These are phyloP conservation scores for Benitochromis conjunctus DNA, from an alignment of 2,113 vertebrate genomes.

Conservation along the genomic window DNA sequence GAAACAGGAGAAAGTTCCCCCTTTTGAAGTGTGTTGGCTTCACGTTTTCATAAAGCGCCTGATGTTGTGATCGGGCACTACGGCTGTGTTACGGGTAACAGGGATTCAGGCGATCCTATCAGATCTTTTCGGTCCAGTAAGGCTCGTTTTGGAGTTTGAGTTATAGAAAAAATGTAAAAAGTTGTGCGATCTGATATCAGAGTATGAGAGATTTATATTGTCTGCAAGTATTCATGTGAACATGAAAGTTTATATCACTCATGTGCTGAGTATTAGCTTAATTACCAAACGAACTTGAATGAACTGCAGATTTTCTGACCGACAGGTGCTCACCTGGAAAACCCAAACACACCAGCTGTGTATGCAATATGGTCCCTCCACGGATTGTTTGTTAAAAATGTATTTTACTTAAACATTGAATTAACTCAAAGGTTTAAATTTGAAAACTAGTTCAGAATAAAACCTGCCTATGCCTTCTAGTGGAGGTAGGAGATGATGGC, in stretches of 20 bases:
- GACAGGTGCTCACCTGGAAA: neutral
- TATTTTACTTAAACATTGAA: neutral
- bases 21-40: no score
- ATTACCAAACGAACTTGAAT: neutral
- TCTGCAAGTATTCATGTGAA: neutral
- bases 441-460: neutral
- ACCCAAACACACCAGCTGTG: neutral
- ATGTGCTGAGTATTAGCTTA: neutral
- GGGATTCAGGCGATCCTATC: no score
- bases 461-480: neutral
- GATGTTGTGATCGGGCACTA: no score
- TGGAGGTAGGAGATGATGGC: neutral
- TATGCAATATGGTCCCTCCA: neutral
- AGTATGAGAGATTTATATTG: fast-evolving
- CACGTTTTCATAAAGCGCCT: no score
- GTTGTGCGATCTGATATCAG: no score
- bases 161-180: no score
- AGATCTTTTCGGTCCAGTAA: no score
- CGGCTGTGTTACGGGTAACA: no score
- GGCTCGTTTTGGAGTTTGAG: no score
- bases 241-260: neutral
- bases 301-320: neutral
- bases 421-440: neutral
- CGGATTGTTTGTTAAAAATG: neutral
- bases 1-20: no score